Base-by-base conservation (phyloP, 2,113 vertebrate genomes). In the Willisornis vidua region DNA sequence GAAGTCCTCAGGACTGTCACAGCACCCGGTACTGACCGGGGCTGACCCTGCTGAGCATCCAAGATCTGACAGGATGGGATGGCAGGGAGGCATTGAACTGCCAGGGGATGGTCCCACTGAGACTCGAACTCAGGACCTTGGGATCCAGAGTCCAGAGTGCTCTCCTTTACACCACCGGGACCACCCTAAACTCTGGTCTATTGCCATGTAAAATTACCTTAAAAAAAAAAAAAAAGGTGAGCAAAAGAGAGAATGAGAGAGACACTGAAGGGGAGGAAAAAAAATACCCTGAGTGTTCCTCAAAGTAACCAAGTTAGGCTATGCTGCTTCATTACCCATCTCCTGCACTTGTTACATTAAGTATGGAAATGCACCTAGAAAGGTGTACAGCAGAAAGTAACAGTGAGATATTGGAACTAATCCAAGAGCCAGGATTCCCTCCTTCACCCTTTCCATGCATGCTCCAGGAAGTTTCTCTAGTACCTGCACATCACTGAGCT, bases 401-500 rank as follows among this genome's bases (percentile, higher is more conserved):
- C 0, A 23, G 39, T 0, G 2, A 87, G 12, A 29, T 28, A 58
- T 4, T 43, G 10, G 31, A 65, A 45, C 24, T 86, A n/a, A n/a
- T 4, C 17, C 29, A n/a, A 58, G 35, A 78, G 59, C 26, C 28
- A 45, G 43, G 24, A 70, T 48, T 72, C 54, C 12, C 11, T 66
- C 49, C 68, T 71, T 43, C 39, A 66, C 43, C 39, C 23, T 68
- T 80, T 28, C 46, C 37, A 12, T 1, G 6, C 3, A 1, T 1
- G 17, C 37, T 62, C 37, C 46, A 55, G 23, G 10, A 65, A 65
- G 48, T 7, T 55, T 57, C 45, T 48, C 65, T 61, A 0, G 0
- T 41, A 65, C 14, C 73, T 65, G 31, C 45, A 57, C n/a, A 7
- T 4, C 26, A 26, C n/a, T 5, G 2, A 1, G 3, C 37, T 66